Percentiles rank a stretch among this genome's conserved stretches.
Conservation (phyloP, 2,797 vertebrate species). For the Pteronotus mesoamericanus region DNA sequence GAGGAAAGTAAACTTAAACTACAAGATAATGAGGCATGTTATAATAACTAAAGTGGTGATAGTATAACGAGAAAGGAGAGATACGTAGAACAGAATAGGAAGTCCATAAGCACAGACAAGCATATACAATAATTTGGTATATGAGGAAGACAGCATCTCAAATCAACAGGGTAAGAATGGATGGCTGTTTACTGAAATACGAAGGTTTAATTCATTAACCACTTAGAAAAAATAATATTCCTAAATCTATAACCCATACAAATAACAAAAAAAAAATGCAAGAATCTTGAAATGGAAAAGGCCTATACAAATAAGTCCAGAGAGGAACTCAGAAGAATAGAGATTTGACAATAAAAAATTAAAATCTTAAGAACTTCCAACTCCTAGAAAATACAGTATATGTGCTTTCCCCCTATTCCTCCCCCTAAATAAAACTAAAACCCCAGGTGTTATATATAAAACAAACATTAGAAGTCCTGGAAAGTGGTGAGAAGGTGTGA, state of each 20-base stretch:
- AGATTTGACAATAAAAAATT: not conserved
- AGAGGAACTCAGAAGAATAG: not conserved
- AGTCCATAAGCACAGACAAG: not conserved
- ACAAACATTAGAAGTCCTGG: not conserved
- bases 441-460: not conserved
- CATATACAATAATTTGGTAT: not conserved
- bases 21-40: not conserved
- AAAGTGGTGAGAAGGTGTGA: not conserved
- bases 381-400: not conserved
- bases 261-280: not conserved
- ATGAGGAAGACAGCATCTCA: not conserved
- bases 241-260: not conserved
- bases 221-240: slow-evolving; percentile 1
- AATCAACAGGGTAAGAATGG: not conserved
- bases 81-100: not conserved
- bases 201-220: not conserved
- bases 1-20: not conserved
- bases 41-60: not conserved
- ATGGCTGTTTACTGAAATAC: slow-evolving; percentile 8
- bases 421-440: not conserved
- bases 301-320: not conserved
- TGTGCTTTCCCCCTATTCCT: not conserved
- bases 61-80: not conserved
- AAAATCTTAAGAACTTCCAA: not conserved
- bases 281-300: not conserved